Percentiles rank a stretch among this genome's conserved stretches.
Evolutionary conservation across 2,888 invertebrate genomes (phyloP).

Genomic region (Euclidia mi): DNA sequence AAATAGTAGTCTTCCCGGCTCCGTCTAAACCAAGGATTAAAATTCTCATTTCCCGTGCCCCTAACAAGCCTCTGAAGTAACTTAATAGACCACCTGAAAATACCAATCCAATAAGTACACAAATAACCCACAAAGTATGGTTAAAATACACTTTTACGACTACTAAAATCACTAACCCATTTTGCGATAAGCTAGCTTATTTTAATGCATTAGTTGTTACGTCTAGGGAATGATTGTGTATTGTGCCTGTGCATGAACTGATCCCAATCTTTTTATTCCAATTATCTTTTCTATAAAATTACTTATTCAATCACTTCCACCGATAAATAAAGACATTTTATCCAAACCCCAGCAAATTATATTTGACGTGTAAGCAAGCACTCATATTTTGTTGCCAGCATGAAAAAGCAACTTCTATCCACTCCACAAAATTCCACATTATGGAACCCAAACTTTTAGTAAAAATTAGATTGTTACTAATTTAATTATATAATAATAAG

Average conservation of each 20-base stretch:
- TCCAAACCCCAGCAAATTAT: constrained; percentile 62
- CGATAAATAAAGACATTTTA: constrained; percentile 73
- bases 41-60: constrained; percentile 99
- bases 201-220: constrained; percentile 79
- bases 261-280: constrained; percentile 47
- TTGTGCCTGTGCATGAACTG: constrained; percentile 60
- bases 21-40: constrained; percentile 99
- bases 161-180: constrained; percentile 79
- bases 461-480: too few species aligned
- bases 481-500: too few species aligned
- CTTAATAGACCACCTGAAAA: constrained; percentile 97
- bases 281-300: constrained; percentile 56
- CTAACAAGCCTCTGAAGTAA: constrained; percentile 98
- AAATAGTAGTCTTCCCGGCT: constrained; percentile 99
- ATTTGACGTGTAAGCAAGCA: constrained; percentile 82
- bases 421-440: neutral
- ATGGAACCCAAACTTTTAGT: too few species aligned
- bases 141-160: constrained; percentile 57
- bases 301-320: constrained; percentile 56
- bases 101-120: constrained; percentile 27
- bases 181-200: constrained; percentile 79
- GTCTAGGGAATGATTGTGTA: constrained; percentile 71
- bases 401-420: too few species aligned
- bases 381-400: constrained; percentile 60
- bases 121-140: constrained; percentile 32